Evolutionary conservation across 2,888 invertebrate genomes (phyloP).

Genomic region (Ariolimax columbianus): DNA sequence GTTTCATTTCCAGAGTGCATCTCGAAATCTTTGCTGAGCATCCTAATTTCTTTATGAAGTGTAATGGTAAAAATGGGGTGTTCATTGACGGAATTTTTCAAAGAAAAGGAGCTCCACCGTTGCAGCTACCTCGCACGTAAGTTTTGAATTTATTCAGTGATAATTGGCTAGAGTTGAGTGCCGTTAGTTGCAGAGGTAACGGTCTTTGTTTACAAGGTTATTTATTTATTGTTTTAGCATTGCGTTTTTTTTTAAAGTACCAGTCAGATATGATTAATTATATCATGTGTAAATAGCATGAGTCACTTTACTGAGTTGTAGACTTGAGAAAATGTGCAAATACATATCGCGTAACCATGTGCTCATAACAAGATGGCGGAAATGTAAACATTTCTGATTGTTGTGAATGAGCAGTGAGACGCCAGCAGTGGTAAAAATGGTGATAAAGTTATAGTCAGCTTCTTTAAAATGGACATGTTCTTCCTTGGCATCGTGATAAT

Average conservation of each 20-base stretch:
- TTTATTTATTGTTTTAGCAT: background rate
- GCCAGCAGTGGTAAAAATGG: background rate
- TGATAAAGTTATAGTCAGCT: background rate
- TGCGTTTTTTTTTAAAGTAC: background rate
- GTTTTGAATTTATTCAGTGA: conserved; percentile 54
- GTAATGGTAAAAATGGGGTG: conserved; percentile 98
- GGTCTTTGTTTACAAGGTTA: conserved; percentile 32
- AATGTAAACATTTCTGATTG: conserved; percentile 73
- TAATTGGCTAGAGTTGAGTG: background rate
- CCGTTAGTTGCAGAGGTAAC: background rate
- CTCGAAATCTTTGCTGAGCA: conserved; percentile 87
- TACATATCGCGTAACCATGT: conserved; percentile 72
- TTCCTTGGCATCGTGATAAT: too few relatives aligned
- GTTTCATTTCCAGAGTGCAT: conserved; percentile 96
- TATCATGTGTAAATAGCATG: background rate
- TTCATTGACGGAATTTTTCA: conserved; percentile 98
- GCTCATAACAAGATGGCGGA: conserved; percentile 74
- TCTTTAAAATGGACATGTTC: background rate
- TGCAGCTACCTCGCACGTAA: conserved; percentile 94
- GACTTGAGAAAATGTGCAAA: background rate
- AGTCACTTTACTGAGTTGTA: too few relatives aligned
- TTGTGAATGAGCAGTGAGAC: conserved; percentile 7
- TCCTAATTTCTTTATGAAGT: conserved; percentile 92
- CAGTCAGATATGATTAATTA: background rate
- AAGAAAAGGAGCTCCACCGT: conserved; percentile 93